phyloP scores from a whole-genome alignment of 2,113 vertebrate genomes.

The Hippocampus zosterae region DNA sequence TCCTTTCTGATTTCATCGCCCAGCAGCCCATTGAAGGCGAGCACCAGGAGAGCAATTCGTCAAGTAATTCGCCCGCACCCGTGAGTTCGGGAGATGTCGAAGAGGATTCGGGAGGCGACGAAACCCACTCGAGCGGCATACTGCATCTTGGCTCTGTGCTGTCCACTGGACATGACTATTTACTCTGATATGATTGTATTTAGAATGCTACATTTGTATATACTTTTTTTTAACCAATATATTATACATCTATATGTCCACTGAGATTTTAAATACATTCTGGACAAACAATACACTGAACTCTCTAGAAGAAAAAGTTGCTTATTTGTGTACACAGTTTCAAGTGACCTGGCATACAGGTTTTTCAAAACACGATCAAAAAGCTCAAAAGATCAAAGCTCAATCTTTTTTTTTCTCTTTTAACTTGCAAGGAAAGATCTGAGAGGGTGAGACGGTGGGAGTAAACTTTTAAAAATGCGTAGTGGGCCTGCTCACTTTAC shows the following conservation, averaged over 20 bases:
- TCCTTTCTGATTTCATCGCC: slow-evolving; percentile 78
- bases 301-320: background rate
- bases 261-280: too few species aligned
- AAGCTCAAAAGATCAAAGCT: too few species aligned
- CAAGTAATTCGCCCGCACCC: slow-evolving; percentile 16
- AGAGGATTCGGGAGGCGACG: background rate
- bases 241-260: too few species aligned
- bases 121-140: slow-evolving; percentile 6
- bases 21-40: slow-evolving; percentile 37
- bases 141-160: slow-evolving; percentile 66
- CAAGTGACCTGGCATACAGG: background rate
- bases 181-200: slow-evolving; percentile 45
- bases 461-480: too few species aligned
- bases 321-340: background rate
- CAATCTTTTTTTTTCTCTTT: too few species aligned
- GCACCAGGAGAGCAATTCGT: slow-evolving; percentile 36
- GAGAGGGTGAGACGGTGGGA: too few species aligned
- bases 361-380: too few species aligned
- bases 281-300: too few species aligned
- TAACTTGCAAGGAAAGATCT: too few species aligned
- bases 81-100: background rate
- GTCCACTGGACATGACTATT: slow-evolving; percentile 58
- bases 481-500: too few species aligned
- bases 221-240: background rate
- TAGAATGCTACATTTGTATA: background rate